phyloP scores from a whole-genome alignment of 2,888 invertebrate species.

The Euzetes globulus region DNA sequence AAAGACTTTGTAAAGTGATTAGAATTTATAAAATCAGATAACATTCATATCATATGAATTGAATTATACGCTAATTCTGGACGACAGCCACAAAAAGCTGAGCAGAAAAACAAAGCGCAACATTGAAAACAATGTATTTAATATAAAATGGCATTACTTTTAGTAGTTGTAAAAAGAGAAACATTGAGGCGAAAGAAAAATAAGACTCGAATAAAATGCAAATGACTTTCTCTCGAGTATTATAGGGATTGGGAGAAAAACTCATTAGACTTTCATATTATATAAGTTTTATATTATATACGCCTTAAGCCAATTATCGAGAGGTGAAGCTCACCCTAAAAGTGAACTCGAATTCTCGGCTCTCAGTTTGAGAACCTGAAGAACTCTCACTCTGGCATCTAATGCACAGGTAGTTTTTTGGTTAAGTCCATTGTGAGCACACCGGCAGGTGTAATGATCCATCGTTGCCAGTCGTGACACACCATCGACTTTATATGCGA shows the following conservation, averaged over 20 bases:
- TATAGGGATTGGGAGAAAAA: neutral
- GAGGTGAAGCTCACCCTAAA: neutral
- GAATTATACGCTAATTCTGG: too few relatives aligned
- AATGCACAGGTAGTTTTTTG: constrained; percentile 4
- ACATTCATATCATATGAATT: too few relatives aligned
- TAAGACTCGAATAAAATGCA: neutral
- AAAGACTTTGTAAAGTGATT: too few relatives aligned
- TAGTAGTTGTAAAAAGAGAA: too few relatives aligned
- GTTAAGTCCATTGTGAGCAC: constrained; percentile 5
- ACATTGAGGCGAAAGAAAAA: neutral
- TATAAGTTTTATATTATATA: neutral
- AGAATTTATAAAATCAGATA: too few relatives aligned
- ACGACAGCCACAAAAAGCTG: too few relatives aligned
- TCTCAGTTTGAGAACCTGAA: neutral
- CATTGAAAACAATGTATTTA: too few relatives aligned
- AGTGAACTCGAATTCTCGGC: neutral
- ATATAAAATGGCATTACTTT: too few relatives aligned
- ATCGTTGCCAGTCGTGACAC: constrained; percentile 6
- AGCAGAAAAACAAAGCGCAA: too few relatives aligned
- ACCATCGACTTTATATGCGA: neutral
- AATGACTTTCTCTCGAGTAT: neutral
- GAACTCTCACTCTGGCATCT: neutral
- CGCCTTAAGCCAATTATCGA: constrained; percentile 21
- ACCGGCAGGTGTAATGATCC: constrained; percentile 7
- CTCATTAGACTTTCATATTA: constrained; percentile 19